Evolutionary conservation across 2,113 vertebrate species (phyloP), one percentile per base, ranked within the genome.

Genomic region (Ctenodactylus gundi): DNA sequence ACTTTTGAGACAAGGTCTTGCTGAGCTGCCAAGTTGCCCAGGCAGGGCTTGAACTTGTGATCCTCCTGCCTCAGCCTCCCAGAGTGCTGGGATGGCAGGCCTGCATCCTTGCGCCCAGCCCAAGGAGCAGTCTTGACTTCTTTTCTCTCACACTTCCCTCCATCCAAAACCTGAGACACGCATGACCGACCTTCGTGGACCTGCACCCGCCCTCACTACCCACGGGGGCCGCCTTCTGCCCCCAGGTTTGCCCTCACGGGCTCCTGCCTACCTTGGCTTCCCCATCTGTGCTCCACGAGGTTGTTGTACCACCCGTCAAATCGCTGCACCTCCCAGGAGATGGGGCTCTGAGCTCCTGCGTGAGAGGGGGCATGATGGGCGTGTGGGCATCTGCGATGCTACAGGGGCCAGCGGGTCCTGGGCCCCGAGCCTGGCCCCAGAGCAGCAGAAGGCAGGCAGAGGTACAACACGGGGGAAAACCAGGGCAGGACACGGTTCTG

Each of bases 281-380:
- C 99, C 92, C 99, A 98, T 31, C 93, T 96, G 58, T 99, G 99
- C 80, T 97, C 83, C 39, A 98, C 98, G 85, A 99, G 95, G 96
- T 98, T 99, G 97, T 99, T 99, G 97, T 99, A 99, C 99, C 99
- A 99, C 29, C 99, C 99, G 85, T 99, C 99, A 91, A 98, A 99
- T 57, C 99, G 98, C 81, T 99, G 98, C 15, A 99, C 97, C 95
- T 99, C 99, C 99, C 99, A 99, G 2, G 97, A 94, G 51, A 97
- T 97, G 85, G 98, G 94, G 34, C 97, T 96, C 46, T 94, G 85
- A 3, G 96, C 95, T 95, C 39, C 99, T 99, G 95, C 67, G 62
- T 68, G 85, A 89, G 41, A 89, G 86, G 0, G 21, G 46, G 34
- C 9, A 27, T 64, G n/a, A n/a, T 80, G 60, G 4, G 17, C 10